These are phyloP conservation scores for Synergus itoensis DNA, from an alignment of 2,888 invertebrate genomes.

Conservation along the genomic window DNA sequence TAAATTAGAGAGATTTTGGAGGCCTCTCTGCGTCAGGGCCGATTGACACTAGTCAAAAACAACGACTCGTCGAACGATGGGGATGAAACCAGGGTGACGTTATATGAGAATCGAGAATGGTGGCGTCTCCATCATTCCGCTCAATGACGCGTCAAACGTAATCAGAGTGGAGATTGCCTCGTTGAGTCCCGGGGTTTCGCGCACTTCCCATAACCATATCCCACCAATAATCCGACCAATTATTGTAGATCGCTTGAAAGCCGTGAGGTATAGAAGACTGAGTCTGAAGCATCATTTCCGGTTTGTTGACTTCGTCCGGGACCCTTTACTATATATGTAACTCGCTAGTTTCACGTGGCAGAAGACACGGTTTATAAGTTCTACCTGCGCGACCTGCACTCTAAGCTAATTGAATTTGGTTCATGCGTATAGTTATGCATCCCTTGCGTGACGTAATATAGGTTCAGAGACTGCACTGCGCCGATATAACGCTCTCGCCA, in stretches of 20 bases:
- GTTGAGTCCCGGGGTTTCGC: slow-evolving; percentile 64
- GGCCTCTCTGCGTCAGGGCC: background rate
- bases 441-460: slow-evolving; percentile 18
- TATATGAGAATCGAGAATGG: slow-evolving; percentile 37
- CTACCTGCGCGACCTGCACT: background rate
- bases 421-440: slow-evolving; percentile 2
- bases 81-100: slow-evolving; percentile 26
- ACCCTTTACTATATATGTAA: slow-evolving; percentile 53
- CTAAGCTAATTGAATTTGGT: slow-evolving; percentile 32
- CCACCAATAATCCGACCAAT: slow-evolving; percentile 71
- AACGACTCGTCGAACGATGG: slow-evolving; percentile 24
- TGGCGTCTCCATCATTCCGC: slow-evolving; percentile 70
- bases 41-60: slow-evolving; percentile 13
- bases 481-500: slow-evolving; percentile 25
- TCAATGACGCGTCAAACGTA: slow-evolving; percentile 74
- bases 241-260: slow-evolving; percentile 65
- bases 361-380: slow-evolving; percentile 7
- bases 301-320: slow-evolving; percentile 54
- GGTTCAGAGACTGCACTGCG: slow-evolving; percentile 13
- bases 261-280: slow-evolving; percentile 42
- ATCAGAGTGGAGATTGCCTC: slow-evolving; percentile 71
- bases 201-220: slow-evolving; percentile 70
- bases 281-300: slow-evolving; percentile 62
- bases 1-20: slow-evolving; percentile 23
- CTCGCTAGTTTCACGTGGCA: slow-evolving; percentile 39